Evolutionary conservation across 2,797 vertebrate species (phyloP).

Genomic region (Iguana delicatissima): DNA sequence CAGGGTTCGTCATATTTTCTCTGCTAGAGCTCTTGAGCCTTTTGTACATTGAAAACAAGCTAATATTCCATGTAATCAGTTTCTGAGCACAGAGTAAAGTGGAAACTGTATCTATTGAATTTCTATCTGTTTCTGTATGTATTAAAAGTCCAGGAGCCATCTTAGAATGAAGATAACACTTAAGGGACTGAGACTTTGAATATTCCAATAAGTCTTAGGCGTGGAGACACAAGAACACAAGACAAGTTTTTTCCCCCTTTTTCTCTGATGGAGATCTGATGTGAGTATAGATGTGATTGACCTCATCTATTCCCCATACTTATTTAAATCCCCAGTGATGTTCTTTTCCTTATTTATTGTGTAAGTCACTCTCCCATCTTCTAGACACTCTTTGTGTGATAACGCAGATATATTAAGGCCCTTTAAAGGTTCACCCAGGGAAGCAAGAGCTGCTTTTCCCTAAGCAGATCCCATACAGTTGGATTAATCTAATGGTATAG

Average conservation of each 20-base stretch:
- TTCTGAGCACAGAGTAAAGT: neutral
- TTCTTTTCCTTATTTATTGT: neutral
- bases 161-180: neutral
- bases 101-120: neutral
- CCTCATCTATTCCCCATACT: conserved; percentile 14
- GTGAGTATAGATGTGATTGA: neutral
- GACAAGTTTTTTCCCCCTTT: conserved; percentile 29
- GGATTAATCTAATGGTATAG: neutral
- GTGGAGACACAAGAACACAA: conserved; percentile 40
- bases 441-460: neutral
- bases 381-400: conserved; percentile 25
- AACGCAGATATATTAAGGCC: conserved; percentile 69
- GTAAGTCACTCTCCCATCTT: neutral
- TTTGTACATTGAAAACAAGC: neutral
- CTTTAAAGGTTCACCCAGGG: neutral
- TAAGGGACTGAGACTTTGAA: neutral
- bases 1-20: neutral
- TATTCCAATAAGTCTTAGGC: neutral
- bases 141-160: neutral
- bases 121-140: neutral
- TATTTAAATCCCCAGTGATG: neutral
- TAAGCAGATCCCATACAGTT: neutral
- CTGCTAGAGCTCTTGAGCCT: neutral
- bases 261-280: neutral
- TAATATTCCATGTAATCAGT: neutral